Evolutionary conservation across 2,797 vertebrate genomes (phyloP), one percentile per base, ranked within the genome.

Genomic region (Cirrhinus molitorella): DNA sequence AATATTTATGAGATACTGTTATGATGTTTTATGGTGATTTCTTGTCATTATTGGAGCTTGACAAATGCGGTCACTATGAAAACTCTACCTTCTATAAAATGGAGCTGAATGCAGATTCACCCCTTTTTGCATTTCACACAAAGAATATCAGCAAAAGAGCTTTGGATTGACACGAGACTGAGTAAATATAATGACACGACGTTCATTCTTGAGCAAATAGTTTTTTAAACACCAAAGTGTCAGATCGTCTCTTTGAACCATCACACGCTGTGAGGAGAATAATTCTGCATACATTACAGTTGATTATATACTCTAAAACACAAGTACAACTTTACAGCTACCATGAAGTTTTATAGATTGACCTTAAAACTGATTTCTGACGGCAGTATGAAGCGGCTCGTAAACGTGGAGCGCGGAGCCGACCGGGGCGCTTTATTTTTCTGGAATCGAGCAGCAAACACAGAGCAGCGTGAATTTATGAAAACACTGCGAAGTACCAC

Each of bases 401-500:
- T 55, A 55, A 80, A 68, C 47, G 9, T 53, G 63, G 51, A 37
- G 31, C 34, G 25, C 68, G 0, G 3, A 25, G 31, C 25, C 4
- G 17, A 59, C 7, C 13, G 43, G 8, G 37, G 61, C 19, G 43
- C 68, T 72, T 71, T n/a, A 47, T 21, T 49, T 21, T 23, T 74
- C 61, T 63, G 14, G 19, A 63, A 40, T 65, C 12, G 25, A 76
- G 40, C 74, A 43, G 74, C 16, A 61, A 76, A 68, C 31, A 67
- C 49, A 74, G 16, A 68, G 14, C 72, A 81, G 70, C 17, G 57
- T 80, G 70, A 70, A 73, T 86, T 79, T 23, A 61, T 86, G 83
- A 84, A 83, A 88, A 78, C 13, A 31, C 25, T 2, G 51, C 1
- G 67, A 83, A 76, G 73, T 61, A 83, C 73, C 71, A 53, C 45